phyloP scores from a whole-genome alignment of 2,888 invertebrate genomes.

The Meta bourneti region DNA sequence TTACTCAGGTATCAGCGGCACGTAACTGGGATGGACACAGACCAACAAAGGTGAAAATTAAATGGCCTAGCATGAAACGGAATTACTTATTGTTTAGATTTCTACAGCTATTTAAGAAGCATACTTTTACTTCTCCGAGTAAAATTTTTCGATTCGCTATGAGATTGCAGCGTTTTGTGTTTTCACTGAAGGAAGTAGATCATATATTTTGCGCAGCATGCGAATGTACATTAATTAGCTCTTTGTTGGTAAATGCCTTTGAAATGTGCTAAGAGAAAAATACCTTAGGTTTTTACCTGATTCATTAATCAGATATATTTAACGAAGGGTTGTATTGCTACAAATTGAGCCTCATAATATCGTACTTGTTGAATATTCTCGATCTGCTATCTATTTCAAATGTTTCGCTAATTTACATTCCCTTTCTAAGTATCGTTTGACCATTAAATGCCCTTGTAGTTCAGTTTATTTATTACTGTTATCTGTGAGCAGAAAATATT shows the following conservation, averaged over 20 bases:
- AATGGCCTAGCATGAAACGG: background rate
- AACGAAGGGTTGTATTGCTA: too few relatives aligned
- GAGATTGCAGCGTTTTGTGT: background rate
- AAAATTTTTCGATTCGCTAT: background rate
- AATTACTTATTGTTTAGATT: background rate
- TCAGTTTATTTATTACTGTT: too few relatives aligned
- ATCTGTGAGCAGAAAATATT: too few relatives aligned
- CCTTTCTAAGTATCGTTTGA: too few relatives aligned
- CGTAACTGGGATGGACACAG: background rate
- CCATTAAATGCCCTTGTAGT: too few relatives aligned
- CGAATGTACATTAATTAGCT: background rate
- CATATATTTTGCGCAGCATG: background rate
- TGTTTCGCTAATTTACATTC: too few relatives aligned
- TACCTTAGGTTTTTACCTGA: background rate
- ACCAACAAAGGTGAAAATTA: constrained; percentile 20
- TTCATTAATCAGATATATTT: too few relatives aligned
- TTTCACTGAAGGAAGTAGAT: background rate
- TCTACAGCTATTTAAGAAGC: background rate
- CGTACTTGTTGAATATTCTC: too few relatives aligned
- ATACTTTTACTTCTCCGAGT: constrained; percentile 15
- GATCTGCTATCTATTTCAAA: too few relatives aligned
- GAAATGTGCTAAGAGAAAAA: background rate
- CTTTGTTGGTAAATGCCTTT: background rate
- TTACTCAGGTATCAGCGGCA: background rate
- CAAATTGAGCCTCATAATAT: too few relatives aligned